Conservation (phyloP, 1,140 invertebrate genomes). For the Bombus sylvicola region DNA sequence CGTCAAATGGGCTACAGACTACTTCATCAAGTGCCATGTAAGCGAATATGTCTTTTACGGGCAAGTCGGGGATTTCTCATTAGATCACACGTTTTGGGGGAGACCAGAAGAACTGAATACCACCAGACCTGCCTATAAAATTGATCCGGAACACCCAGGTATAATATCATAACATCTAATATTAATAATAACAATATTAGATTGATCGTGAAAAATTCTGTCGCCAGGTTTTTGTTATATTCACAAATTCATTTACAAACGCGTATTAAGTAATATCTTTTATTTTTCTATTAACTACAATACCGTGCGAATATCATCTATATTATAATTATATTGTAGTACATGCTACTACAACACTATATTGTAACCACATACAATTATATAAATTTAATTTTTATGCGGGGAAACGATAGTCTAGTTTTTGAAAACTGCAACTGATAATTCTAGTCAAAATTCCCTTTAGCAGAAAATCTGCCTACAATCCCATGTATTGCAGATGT, state of each 20-base stretch:
- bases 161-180: not conserved
- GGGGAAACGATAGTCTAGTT: not conserved
- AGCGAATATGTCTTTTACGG: constrained; percentile 84
- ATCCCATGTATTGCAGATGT: not conserved
- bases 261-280: not conserved
- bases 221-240: too few relatives aligned
- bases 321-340: too few relatives aligned
- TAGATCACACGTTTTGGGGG: constrained; percentile 85
- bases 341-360: too few relatives aligned
- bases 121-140: constrained; percentile 85
- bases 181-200: too few relatives aligned
- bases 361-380: too few relatives aligned
- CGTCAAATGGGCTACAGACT: constrained; percentile 86
- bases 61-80: constrained; percentile 84
- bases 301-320: not conserved
- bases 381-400: too few relatives aligned
- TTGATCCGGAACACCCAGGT: constrained; percentile 84
- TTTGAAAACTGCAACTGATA: not conserved
- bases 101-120: constrained; percentile 86
- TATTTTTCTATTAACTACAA: not conserved
- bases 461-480: not conserved
- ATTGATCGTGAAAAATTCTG: too few relatives aligned
- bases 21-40: constrained; percentile 86
- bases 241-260: too few relatives aligned
- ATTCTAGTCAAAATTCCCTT: too few relatives aligned